phyloP scores from a whole-genome alignment of 2,888 invertebrate genomes.

The Leucania comma region DNA sequence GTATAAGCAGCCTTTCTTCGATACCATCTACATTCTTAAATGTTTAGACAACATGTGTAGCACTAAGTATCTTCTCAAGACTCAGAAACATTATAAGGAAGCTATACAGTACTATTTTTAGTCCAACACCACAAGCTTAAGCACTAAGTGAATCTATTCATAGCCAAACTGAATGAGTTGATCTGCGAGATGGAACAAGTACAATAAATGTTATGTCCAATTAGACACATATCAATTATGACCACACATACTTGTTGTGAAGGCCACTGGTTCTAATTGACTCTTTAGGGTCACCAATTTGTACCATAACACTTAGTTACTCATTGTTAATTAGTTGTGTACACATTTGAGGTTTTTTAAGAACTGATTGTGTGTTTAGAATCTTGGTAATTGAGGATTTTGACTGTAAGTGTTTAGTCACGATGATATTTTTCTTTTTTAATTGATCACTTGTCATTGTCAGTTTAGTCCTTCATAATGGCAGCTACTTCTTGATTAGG shows the following conservation, averaged over 20 bases:
- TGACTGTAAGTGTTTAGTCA: not conserved
- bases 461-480: not conserved
- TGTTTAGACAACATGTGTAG: conserved; percentile 6
- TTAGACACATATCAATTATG: conserved; percentile 69
- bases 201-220: conserved; percentile 56
- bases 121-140: conserved; percentile 49
- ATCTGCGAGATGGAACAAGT: conserved; percentile 48
- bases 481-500: not conserved
- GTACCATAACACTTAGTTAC: conserved; percentile 28
- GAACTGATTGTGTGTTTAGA: conserved; percentile 20
- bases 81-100: conserved; percentile 47
- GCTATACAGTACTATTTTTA: conserved; percentile 50
- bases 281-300: conserved; percentile 51
- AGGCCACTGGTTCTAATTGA: conserved; percentile 59
- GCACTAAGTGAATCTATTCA: conserved; percentile 57
- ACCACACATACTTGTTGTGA: conserved; percentile 53
- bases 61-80: conserved; percentile 38
- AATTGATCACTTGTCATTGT: not conserved
- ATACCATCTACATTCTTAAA: not conserved
- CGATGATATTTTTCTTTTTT: conserved; percentile 3
- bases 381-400: conserved; percentile 28
- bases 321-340: conserved; percentile 38
- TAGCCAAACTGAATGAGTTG: conserved; percentile 52
- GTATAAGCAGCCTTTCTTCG: not conserved
- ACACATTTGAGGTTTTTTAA: conserved; percentile 44